Evolutionary conservation across 1,140 invertebrate species (phyloP), one percentile per base, ranked within the genome.

Genomic region (Diachasmimorpha longicaudata): DNA sequence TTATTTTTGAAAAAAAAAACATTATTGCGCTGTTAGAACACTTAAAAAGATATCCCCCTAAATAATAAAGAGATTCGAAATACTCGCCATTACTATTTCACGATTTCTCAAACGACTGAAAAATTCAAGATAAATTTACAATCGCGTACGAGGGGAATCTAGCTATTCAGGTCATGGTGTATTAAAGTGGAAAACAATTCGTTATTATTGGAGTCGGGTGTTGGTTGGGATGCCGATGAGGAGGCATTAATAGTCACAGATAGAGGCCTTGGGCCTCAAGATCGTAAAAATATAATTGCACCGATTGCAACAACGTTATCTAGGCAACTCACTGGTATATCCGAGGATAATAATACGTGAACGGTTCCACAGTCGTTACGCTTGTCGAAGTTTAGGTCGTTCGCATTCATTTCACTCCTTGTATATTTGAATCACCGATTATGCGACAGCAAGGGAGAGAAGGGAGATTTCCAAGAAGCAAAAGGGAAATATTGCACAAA

Each of bases 201-300:
- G 66, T 74, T 67, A 13, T 73, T 72, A 25, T 46, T 39, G 72
- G 36, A 42, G 58, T 37, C 36, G 14, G n/a, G 52, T 23, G 21
- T 39, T 44, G 74, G 39, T 16, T 37, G 14, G n/a, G 14, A 58
- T 13, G 48, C 14, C 48, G 16, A 42, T 19, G 58, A 19, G 55
- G 69, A 77, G 75, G 69, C 81, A 87, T 87, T 87, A 86, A 88
- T 85, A 86, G 82, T 85, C 84, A 82, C 80, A 79, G 79, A 81
- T 83, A 71, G 36, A 85, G 86, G 83, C 86, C 86, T 88, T 86
- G 86, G 83, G 77, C 31, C 79, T 31, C 16, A 37, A 74, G 84
- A 88, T 88, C 87, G 86, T 88, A 88, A 88, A 88, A 88, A 87
- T 87, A 84, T 88, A 88, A 88, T 88, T 87, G 85, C 85, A 78